Evolutionary conservation across 2,888 invertebrate species (phyloP).

Genomic region (Norana najaformis): DNA sequence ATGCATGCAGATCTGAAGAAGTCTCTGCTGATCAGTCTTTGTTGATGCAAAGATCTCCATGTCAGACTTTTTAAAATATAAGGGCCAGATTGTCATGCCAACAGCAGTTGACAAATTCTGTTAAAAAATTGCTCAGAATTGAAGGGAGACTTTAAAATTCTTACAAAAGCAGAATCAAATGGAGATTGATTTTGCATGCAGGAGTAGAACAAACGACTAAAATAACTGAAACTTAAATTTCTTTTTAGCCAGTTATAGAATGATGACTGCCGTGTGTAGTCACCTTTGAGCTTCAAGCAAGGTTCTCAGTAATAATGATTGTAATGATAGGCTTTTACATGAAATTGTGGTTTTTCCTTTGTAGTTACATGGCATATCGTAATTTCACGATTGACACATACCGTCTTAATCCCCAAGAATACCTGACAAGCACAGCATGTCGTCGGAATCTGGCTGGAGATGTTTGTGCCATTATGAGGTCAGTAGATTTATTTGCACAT

Average conservation of each 20-base stretch:
- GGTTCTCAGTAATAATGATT: not conserved
- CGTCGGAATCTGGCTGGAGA: slow-evolving; percentile 96
- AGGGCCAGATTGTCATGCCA: not conserved
- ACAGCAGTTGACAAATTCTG: not conserved
- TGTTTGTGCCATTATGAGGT: slow-evolving; percentile 94
- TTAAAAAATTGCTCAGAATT: not conserved
- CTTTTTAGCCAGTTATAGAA: not conserved
- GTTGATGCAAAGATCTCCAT: not conserved
- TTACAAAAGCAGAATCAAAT: not conserved
- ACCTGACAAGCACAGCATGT: slow-evolving; percentile 95
- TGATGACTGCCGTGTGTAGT: not conserved
- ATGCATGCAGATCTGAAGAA: too few species aligned
- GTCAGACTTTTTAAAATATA: too few species aligned
- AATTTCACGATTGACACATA: slow-evolving; percentile 99
- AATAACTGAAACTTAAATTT: not conserved
- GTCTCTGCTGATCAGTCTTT: too few species aligned
- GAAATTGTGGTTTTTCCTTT: slow-evolving; percentile 23
- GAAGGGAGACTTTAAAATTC: not conserved
- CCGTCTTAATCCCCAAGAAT: slow-evolving; percentile 79
- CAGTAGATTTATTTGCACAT: slow-evolving; percentile 17
- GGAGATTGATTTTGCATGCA: not conserved
- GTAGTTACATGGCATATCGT: slow-evolving; percentile 87
- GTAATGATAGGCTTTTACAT: not conserved
- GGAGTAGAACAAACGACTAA: not conserved
- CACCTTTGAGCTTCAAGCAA: too few species aligned